phyloP scores from a whole-genome alignment of 92 coral and sea anemone genomes.

The Plumapathes pennacea region DNA sequence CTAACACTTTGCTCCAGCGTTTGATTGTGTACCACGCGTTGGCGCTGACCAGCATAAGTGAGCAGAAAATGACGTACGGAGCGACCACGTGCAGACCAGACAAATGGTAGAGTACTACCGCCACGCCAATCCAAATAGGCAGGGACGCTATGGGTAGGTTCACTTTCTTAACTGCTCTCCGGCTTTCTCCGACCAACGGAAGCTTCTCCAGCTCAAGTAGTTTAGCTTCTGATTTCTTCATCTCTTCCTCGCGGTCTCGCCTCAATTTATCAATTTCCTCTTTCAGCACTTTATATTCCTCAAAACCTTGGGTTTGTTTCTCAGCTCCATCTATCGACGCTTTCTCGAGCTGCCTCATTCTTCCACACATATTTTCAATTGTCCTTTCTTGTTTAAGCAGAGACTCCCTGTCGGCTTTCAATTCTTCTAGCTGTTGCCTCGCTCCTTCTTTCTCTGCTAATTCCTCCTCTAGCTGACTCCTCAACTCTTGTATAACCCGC shows the following conservation, averaged over 20 bases:
- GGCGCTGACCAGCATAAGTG: slow-evolving; percentile 24
- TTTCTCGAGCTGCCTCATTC: slow-evolving; percentile 52
- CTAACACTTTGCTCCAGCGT: slow-evolving; percentile 41
- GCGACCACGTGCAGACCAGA: slow-evolving; percentile 47
- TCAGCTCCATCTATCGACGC: slow-evolving; percentile 63
- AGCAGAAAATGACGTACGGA: slow-evolving; percentile 28
- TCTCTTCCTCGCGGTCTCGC: slow-evolving; percentile 51
- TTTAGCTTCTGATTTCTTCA: slow-evolving; percentile 28
- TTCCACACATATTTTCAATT: slow-evolving; percentile 45
- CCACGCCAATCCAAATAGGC: slow-evolving; percentile 62
- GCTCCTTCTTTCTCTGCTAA: slow-evolving; percentile 51
- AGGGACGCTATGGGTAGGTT: slow-evolving; percentile 47
- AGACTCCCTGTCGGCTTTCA: slow-evolving; percentile 28
- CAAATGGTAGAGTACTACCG: slow-evolving; percentile 44
- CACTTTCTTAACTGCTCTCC: slow-evolving; percentile 33
- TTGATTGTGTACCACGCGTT: slow-evolving; percentile 65
- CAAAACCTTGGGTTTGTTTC: slow-evolving; percentile 36
- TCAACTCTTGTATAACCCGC: slow-evolving; percentile 53
- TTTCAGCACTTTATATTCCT: slow-evolving; percentile 69
- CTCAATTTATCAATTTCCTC: slow-evolving; percentile 65
- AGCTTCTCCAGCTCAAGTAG: slow-evolving; percentile 34
- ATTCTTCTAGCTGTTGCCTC: slow-evolving; percentile 36
- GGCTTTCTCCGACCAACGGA: slow-evolving; percentile 6
- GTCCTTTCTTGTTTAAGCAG: slow-evolving; percentile 29
- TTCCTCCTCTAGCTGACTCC: slow-evolving; percentile 66